phyloP scores from a whole-genome alignment of 2,797 vertebrate genomes.

The Alfaro cultratus region DNA sequence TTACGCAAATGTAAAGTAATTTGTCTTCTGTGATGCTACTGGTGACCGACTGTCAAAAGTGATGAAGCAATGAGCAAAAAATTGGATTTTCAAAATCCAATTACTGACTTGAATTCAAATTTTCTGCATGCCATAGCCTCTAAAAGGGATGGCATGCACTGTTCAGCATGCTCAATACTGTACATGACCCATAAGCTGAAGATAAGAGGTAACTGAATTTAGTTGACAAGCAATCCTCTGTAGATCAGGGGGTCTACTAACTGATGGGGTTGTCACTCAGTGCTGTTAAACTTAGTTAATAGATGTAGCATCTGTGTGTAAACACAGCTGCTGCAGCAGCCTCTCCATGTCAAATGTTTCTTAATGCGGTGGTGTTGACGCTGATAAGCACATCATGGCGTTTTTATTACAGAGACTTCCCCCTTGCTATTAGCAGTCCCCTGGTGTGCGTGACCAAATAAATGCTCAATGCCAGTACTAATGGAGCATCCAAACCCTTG shows the following conservation, averaged over 20 bases:
- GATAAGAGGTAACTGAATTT: slow-evolving; percentile 70
- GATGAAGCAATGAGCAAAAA: slow-evolving; percentile 63
- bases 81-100: slow-evolving; percentile 74
- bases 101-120: slow-evolving; percentile 63
- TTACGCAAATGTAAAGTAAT: slow-evolving; percentile 46
- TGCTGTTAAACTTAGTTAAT: slow-evolving; percentile 50
- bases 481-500: slow-evolving; percentile 55
- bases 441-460: slow-evolving; percentile 57
- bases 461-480: slow-evolving; percentile 63
- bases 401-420: slow-evolving; percentile 73
- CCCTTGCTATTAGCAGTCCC: slow-evolving; percentile 61
- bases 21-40: slow-evolving; percentile 45
- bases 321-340: slow-evolving; percentile 26
- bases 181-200: slow-evolving; percentile 51
- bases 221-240: slow-evolving; percentile 61
- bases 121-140: slow-evolving; percentile 53
- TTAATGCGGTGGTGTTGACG: slow-evolving; percentile 57
- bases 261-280: slow-evolving; percentile 67
- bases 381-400: slow-evolving; percentile 63
- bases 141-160: slow-evolving; percentile 57
- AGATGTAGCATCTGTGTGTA: slow-evolving; percentile 33
- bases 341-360: slow-evolving; percentile 61
- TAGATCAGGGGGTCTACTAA: slow-evolving; percentile 51
- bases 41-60: slow-evolving; percentile 62
- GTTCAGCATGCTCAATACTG: slow-evolving; percentile 50